Base-by-base conservation (phyloP, 2,797 vertebrate species). In the Myoxocephalus aenaeus region DNA sequence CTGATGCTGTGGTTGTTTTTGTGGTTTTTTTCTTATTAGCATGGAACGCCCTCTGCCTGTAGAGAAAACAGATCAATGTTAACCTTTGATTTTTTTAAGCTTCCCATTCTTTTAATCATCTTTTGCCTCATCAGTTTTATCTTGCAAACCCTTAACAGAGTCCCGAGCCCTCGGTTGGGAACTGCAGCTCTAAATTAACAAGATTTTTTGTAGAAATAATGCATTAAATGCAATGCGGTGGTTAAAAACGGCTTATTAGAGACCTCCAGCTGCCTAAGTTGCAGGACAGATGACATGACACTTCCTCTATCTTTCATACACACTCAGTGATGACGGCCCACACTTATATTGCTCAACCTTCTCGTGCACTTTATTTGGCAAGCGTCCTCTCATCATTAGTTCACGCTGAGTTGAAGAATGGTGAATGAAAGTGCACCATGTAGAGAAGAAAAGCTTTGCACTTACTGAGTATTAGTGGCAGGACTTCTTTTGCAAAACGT, bases 401-500 rank as follows among this genome's bases (percentile, higher is more conserved):
- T 25, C 7, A 8, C 1, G 17, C 14, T 11, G 6, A 61, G 25
- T 27, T 12, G 15, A 42, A 53, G 51, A 48, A 27, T 5, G 2
- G 14, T 1, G 0, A 25, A 51, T 32, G 0, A 32, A 7, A 20
- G 17, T 3, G 1, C 36, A 34, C 7, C 15, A 7, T 40, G 3
- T 13, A 3, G 11, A n/a, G 29, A 65, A 20, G 17, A 51, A 54
- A 58, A 15, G 14, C 17, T 53, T n/a, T 0, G 6, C 4, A 80
- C 80, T 79, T 74, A 87, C 84, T 11, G 29, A 0, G 0, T 0
- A 1, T 1, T 13, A 0, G 1, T 48, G 0, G 0, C 17, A 87
- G 2, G 10, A 84, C 0, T 0, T 0, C 0, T 25, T 18, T 0
- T 7, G 65, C 56, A 15, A 74, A 74, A 0, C 0, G 0, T 0